Evolutionary conservation across 2,113 vertebrate genomes (phyloP), one percentile per base, ranked within the genome.

Genomic region (Actenoides hombroni): DNA sequence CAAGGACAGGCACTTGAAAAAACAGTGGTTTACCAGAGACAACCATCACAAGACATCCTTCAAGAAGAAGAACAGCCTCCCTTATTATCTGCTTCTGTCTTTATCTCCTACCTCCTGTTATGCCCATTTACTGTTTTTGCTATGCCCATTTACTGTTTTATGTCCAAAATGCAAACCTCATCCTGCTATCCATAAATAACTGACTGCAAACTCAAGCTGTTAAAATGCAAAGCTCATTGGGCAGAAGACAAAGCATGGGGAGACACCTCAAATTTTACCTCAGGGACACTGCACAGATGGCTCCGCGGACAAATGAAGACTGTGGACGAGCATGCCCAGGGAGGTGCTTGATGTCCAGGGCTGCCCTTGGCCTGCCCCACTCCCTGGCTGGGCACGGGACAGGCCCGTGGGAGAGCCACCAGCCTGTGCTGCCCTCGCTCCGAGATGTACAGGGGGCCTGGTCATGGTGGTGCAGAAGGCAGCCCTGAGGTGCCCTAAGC

Each of bases 391-490:
- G 39, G 10, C 8, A 4, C 1, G 16, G 26, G 42, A 49, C 24
- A 54, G 24, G 26, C 5, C 25, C 25, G 28, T 17, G n/a, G 31
- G 20, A 20, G 25, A 53, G 21, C 46, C 2, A 1, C 44, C 54
- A 35, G 49, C 49, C 49, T 14, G 14, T 2, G 1, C 19, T 46
- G 19, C 13, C 16, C 49, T 51, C 8, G 0, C 42, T 17, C 40
- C 0, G 10, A 31, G 29, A 4, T 3, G 1, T 18, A 3, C 0
- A 0, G 2, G 4, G 39, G 39, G 29, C 20, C 13, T 12, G 13
- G 19, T 7, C 57, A 53, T 5, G 14, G 33, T 3, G 0, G 33
- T 0, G 3, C 11, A 11, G 56, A 53, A 13, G 29, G 14, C 5
- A 5, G 56, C 33, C 31, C 42, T 11, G 24, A 20, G 9, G 40